Conservation (phyloP, 2,888 invertebrate genomes). For the Proisotoma minuta region DNA sequence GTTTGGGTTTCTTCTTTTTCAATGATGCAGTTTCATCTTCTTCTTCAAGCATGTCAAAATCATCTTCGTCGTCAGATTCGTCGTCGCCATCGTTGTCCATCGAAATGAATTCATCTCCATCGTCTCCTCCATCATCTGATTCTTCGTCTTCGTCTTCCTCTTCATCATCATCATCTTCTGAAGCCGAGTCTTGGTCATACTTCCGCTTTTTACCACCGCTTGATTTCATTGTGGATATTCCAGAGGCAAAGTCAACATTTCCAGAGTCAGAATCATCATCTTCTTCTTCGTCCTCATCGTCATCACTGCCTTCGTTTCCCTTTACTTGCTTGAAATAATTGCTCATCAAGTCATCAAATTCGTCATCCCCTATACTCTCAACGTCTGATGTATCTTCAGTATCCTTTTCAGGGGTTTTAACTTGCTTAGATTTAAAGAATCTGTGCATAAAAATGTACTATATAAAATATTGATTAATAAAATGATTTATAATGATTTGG, state of each 20-base stretch:
- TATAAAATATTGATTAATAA: background rate
- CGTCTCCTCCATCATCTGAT: constrained; percentile 50
- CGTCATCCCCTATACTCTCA: constrained; percentile 46
- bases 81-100: constrained; percentile 48
- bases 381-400: constrained; percentile 35
- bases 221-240: constrained; percentile 53
- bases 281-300: constrained; percentile 27
- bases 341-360: constrained; percentile 45
- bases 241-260: constrained; percentile 53
- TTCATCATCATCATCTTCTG: constrained; percentile 70
- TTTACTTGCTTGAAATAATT: constrained; percentile 40
- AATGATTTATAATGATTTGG: background rate
- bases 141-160: constrained; percentile 57
- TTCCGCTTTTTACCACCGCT: constrained; percentile 51
- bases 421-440: constrained; percentile 48
- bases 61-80: constrained; percentile 58
- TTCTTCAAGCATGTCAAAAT: constrained; percentile 50
- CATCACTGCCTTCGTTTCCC: constrained; percentile 20
- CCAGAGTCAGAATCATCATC: constrained; percentile 21
- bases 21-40: constrained; percentile 49
- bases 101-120: constrained; percentile 50
- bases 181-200: constrained; percentile 59
- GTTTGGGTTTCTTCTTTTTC: constrained; percentile 24
- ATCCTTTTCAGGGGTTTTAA: constrained; percentile 22
- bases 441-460: constrained; percentile 38